Base-by-base conservation (phyloP, 2,797 vertebrate species). In the Sebastes kiyomatsui region DNA sequence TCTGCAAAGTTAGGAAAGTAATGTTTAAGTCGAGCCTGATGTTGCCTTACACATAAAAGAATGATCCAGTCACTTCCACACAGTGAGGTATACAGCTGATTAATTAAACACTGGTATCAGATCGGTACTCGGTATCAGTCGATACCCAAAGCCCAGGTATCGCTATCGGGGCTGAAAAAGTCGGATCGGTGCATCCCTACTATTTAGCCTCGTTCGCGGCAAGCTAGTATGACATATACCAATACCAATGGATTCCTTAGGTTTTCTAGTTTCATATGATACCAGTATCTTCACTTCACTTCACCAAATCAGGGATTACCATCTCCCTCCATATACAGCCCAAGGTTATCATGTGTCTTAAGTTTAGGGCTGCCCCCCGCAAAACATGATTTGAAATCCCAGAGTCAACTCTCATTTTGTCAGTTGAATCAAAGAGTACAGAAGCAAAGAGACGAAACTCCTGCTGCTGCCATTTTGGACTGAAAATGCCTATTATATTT, bases 31-130 rank as follows among this genome's bases (percentile, higher is more conserved):
- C 22, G 25, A 67, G 65, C 35, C 65, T 67, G 38, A 67, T 52
- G 65, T 67, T 42, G 65, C 65, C 65, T 67, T 25, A 67, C 33
- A 67, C 10, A 46, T 67, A 67, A 67, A 52, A 67, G 65, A 49
- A 67, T 67, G 65, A 46, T 46, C 65, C n/a, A 67, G 12, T 67
- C 65, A 42, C 65, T 67, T 67, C 35, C 38, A 23, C 33, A 46
- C 65, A 67, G 38, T 38, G 65, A 67, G 65, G 65, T 10, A 67
- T 67, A 67, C 65, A 67, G 32, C 38, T 67, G 38, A 67, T 67
- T 67, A 67, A 67, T 66, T 30, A 28, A 66, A 67, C 33, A 67
- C 35, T 23, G 65, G 65, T 67, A 55, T 55, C 52, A 22, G 52
- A 55, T 55, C 52, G 22, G 52, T 55, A 55, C n/a, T 67, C 65